Percentiles rank a stretch among this genome's conserved stretches.
Evolutionary conservation across 2,888 invertebrate genomes (phyloP).

Genomic region (Volucella inanis): DNA sequence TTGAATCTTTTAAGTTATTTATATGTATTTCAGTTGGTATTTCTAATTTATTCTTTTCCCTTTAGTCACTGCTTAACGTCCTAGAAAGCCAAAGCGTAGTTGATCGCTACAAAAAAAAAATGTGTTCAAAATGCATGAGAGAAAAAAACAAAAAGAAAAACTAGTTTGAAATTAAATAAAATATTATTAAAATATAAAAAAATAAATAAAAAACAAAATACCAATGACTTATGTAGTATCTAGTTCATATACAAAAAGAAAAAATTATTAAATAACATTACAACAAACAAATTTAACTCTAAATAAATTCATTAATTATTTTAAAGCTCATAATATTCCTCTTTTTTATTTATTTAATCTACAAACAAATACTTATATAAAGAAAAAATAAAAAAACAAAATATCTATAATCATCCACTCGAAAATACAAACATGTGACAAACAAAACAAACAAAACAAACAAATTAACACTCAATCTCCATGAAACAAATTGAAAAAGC

Average conservation of each 20-base stretch:
- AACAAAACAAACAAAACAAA: conserved; percentile 44
- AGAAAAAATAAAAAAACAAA: conserved; percentile 17
- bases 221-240: conserved; percentile 39
- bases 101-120: conserved; percentile 67
- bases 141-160: conserved; percentile 36
- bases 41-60: not conserved
- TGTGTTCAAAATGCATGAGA: conserved; percentile 72
- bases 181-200: conserved; percentile 38
- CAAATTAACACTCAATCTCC: conserved; percentile 65
- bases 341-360: conserved; percentile 14
- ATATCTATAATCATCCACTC: conserved; percentile 57
- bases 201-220: conserved; percentile 12
- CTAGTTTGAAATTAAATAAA: conserved; percentile 49
- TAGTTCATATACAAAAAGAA: conserved; percentile 54
- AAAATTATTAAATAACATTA: conserved; percentile 25
- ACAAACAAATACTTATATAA: conserved; percentile 9
- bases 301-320: conserved; percentile 43
- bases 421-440: conserved; percentile 69
- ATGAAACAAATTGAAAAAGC: conserved; percentile 73
- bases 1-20: too few species aligned
- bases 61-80: conserved; percentile 66
- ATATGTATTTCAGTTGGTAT: not conserved
- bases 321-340: conserved; percentile 46
- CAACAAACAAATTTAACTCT: conserved; percentile 2
- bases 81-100: conserved; percentile 73